Base-by-base conservation (phyloP, 2,888 invertebrate genomes). In the Willowsia nigromaculata region DNA sequence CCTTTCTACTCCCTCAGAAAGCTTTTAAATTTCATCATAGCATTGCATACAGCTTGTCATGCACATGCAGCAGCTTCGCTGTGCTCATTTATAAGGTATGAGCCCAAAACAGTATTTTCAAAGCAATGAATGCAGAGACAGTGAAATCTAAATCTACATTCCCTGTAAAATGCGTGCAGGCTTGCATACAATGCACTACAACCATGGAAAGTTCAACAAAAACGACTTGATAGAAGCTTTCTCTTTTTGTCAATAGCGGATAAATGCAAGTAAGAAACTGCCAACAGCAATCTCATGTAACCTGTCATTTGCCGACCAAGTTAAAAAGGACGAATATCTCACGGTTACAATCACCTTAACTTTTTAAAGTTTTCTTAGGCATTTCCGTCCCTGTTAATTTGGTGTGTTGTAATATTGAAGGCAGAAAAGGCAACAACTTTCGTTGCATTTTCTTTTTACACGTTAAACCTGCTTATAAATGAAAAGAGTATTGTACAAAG, bases 241-340 rank as follows among this genome's bases (percentile, higher is more conserved):
- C 37, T 22, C 37, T 13, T 71, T 71, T 43, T 40, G 22, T 37
- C 47, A 82, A 87, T 74, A 82, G 47, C 68, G 47, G 71, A 87
- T 82, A 87, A 87, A 86, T 37, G 56, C 27, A 43, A 22, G 37
- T 13, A 87, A 59, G 40, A 47, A 56, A 30, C 81, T 50, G 50
- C 87, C 71, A 87, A 87, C 87, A 87, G 82, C 59, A n/a, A 87
- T 87, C 47, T 74, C 87, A 33, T 87, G 87, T 87, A 82, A 71
- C 22, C 82, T 87, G 87, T 87, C 87, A 82, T 43, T 82, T 71
- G 82, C 43, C 47, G 71, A 74, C 27, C 9, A 43, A 65, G 71
- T 47, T 47, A 47, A 74, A 47, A 53, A 43, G 59, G 50, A 43
- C 27, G 40, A 11, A 25, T 74, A 15, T 13, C 43, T 71, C 43